These are phyloP conservation scores for Sphenopsis melanotis DNA, from an alignment of 2,797 vertebrate species.

Conservation along the genomic window DNA sequence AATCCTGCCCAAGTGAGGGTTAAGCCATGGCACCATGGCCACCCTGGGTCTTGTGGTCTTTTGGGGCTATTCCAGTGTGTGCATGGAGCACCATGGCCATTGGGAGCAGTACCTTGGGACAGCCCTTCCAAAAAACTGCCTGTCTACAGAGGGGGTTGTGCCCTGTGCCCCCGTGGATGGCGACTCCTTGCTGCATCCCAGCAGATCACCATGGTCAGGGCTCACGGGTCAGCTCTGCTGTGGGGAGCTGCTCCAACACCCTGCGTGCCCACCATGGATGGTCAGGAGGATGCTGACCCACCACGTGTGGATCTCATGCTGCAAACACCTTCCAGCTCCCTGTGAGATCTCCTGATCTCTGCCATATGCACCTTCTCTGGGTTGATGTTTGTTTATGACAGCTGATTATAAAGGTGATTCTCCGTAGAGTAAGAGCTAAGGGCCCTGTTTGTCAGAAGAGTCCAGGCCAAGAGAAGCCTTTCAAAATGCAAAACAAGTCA, in stretches of 20 bases:
- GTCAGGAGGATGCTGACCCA: not conserved
- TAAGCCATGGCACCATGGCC: not conserved
- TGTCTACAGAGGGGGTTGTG: not conserved
- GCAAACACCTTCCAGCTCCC: not conserved
- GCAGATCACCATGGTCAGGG: not conserved
- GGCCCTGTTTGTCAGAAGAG: not conserved
- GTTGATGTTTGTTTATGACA: not conserved
- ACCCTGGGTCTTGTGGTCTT: not conserved
- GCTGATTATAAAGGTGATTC: not conserved
- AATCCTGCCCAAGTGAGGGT: not conserved
- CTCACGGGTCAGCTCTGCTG: rapidly evolving
- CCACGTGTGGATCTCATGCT: rapidly evolving
- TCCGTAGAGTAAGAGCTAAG: not conserved
- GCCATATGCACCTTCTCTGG: not conserved
- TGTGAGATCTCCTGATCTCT: not conserved
- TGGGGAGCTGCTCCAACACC: not conserved
- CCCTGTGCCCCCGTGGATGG: rapidly evolving
- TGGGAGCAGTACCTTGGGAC: not conserved
- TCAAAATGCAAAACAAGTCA: not conserved
- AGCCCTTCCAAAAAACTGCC: not conserved
- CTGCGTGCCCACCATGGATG: rapidly evolving
- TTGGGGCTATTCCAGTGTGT: not conserved
- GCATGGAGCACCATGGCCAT: not conserved
- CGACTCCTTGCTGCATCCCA: not conserved
- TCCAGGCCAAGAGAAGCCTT: not conserved